Evolutionary conservation across 2,797 vertebrate species (phyloP).

Genomic region (Sarcophilus harrisii): DNA sequence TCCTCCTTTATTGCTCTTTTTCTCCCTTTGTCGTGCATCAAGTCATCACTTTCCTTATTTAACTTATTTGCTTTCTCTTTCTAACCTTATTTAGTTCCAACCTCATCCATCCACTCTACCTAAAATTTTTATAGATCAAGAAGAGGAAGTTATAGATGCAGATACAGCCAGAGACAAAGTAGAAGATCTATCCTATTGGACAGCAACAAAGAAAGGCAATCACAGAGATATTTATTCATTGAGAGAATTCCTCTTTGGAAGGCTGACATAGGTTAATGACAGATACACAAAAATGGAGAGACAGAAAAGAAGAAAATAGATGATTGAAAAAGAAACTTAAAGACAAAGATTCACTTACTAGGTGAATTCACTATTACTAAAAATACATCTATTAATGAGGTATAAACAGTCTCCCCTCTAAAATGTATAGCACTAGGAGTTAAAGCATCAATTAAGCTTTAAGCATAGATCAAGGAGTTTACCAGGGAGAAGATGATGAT

Average conservation of each 20-base stretch:
- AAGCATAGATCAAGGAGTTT: slow-evolving; percentile 28
- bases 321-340: not conserved
- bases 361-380: not conserved
- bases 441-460: slow-evolving; percentile 30
- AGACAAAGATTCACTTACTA: not conserved
- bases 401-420: not conserved
- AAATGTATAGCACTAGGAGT: slow-evolving; percentile 1
- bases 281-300: not conserved
- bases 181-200: slow-evolving; percentile 7
- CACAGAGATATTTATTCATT: not conserved
- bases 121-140: not conserved
- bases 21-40: not conserved
- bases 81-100: not conserved
- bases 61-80: not conserved
- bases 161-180: not conserved
- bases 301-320: not conserved
- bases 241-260: not conserved
- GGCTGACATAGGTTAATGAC: not conserved
- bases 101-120: not conserved
- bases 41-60: not conserved
- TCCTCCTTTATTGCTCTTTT: not conserved
- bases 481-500: slow-evolving; percentile 10
- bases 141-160: not conserved
- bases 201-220: not conserved
- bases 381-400: not conserved